Evolutionary conservation across 1,140 invertebrate genomes (phyloP), one percentile per base, ranked within the genome.

Genomic region (Bombus sibiricus): DNA sequence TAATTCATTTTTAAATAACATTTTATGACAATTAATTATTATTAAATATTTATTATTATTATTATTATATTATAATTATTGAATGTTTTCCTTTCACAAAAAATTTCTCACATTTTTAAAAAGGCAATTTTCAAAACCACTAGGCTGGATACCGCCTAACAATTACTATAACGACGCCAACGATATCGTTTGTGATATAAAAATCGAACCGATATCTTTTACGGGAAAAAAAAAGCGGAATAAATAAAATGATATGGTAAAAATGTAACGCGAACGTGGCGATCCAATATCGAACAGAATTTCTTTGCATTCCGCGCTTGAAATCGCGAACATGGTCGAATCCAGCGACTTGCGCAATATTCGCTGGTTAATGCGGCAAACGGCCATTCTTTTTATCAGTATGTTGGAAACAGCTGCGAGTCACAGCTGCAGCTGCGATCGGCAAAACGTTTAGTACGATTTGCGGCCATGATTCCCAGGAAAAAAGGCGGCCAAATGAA

Each of bases 381-480:
- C 41, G 76, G 77, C 57, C 53, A 73, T 76, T 18, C 75, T 88
- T 89, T 89, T 89, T 89, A 80, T 89, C 75, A 76, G 74, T 22
- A 12, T 39, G 72, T 13, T 89, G 88, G 80, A 80, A 83, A 77
- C 84, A 89, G 83, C 87, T 89, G 88, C 87, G 75, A 62, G 28
- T 62, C 59, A n/a, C 59, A 62, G 83, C 87, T 89, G 88, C 85
- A 75, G 71, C 76, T 86, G 85, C 57, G 76, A 79, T 75, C 37
- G n/a, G 79, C 53, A 83, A 89, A 89, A 83, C 79, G 76, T 83
- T 83, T 86, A 80, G 80, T 86, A 77, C 88, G 47, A 89, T 89
- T 89, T 73, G 77, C 73, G 64, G n/a, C 72, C 32, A 25, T n/a
- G 72, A 39, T n/a, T 37, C 34, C 12, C 10, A 2, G 10, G 3